Evolutionary conservation across 2,888 invertebrate species (phyloP).

Genomic region (Sinopyrophorus schimmeli): DNA sequence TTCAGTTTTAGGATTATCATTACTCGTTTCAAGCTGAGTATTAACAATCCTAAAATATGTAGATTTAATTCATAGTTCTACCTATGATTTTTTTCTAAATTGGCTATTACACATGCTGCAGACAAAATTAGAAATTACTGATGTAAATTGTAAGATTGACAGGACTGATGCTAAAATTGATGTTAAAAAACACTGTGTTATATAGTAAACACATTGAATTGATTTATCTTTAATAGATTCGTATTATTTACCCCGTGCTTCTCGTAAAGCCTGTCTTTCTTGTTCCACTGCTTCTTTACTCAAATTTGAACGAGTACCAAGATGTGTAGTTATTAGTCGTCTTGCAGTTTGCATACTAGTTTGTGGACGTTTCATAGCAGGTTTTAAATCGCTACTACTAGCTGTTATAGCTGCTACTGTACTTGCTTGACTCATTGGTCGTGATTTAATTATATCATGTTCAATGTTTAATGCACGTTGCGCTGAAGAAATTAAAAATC

Average conservation of each 20-base stretch:
- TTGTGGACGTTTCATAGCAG: constrained; percentile 53
- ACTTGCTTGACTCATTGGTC: constrained; percentile 50
- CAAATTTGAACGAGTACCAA: constrained; percentile 49
- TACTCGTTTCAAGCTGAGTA: no score
- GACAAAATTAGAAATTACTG: no score
- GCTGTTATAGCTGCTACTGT: constrained; percentile 45
- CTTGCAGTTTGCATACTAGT: constrained; percentile 53
- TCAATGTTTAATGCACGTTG: constrained; percentile 48
- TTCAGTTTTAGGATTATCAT: no score
- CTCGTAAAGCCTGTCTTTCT: constrained; percentile 48
- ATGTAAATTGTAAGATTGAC: no score
- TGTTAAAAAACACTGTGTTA: no score
- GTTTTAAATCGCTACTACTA: constrained; percentile 48
- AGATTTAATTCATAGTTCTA: no score
- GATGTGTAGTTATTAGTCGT: constrained; percentile 50
- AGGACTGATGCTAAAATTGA: no score
- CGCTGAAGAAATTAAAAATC: constrained; percentile 43
- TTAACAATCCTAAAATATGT: no score
- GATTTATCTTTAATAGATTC: not conserved
- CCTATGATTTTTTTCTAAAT: no score
- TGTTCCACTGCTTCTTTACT: constrained; percentile 50
- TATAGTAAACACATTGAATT: no score
- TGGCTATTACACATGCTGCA: no score
- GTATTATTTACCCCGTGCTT: constrained; percentile 49
- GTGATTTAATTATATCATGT: constrained; percentile 51